Evolutionary conservation across 2,888 invertebrate genomes (phyloP).

Genomic region (Pachydiplax longipennis): DNA sequence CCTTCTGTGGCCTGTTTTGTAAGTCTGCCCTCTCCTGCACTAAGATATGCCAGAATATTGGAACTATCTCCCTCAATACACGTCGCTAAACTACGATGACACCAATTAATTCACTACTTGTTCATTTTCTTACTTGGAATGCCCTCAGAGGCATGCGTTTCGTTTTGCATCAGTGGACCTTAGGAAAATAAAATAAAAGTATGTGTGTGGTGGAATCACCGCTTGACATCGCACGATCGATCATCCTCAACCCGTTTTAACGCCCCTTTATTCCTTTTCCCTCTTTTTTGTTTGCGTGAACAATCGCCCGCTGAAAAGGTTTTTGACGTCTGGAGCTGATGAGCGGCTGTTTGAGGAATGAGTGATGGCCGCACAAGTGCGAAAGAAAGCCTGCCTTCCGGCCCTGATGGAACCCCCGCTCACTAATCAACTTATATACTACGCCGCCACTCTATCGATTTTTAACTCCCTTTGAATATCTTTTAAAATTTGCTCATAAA

Average conservation of each 20-base stretch:
- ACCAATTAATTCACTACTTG: too few species aligned
- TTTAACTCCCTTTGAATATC: too few species aligned
- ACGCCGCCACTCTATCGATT: too few species aligned
- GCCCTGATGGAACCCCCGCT: not conserved
- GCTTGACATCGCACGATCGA: not conserved
- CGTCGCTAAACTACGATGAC: too few species aligned
- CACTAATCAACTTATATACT: too few species aligned
- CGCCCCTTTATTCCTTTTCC: not conserved
- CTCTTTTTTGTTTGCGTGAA: constrained; percentile 37
- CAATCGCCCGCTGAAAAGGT: constrained; percentile 43
- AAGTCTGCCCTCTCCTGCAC: too few species aligned
- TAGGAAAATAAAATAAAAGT: not conserved
- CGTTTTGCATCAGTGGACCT: not conserved
- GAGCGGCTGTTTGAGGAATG: constrained; percentile 27
- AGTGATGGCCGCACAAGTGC: constrained; percentile 8
- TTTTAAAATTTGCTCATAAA: too few species aligned
- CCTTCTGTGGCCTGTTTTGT: too few species aligned
- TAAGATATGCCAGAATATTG: too few species aligned
- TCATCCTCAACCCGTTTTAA: not conserved
- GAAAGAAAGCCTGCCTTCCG: not conserved
- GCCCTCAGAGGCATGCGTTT: too few species aligned
- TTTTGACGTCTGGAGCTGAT: constrained; percentile 40
- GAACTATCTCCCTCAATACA: too few species aligned
- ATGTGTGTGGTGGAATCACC: not conserved
- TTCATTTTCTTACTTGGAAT: too few species aligned